Base-by-base conservation (phyloP, 2,113 vertebrate genomes). In the Mustela lutreola region DNA sequence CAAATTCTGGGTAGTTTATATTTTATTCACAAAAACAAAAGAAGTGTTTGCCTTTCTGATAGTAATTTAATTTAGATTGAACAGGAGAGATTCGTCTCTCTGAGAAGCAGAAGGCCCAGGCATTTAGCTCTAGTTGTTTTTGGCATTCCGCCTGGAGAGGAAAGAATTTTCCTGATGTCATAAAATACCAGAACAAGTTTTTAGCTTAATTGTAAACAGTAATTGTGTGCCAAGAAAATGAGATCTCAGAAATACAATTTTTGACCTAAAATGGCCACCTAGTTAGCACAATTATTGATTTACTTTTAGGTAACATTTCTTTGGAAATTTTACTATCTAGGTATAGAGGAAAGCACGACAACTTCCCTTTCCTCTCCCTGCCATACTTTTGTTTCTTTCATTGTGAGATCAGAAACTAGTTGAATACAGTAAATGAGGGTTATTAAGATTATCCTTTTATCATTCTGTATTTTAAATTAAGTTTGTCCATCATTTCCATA, bases 81-180 rank as follows among this genome's bases (percentile, higher is more conserved):
- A 96, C 67, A 90, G 83, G 93, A 83, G 89, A 62, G 80, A 89
- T 15, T 67, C 81, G 6, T 93, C 87, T 87, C 75, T 88, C 79
- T 96, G 78, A 94, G 97, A 94, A 98, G 98, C 97, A 76, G 93
- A 98, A 98, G 96, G 97, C 97, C 91, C 97, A 98, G 98, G 98
- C 99, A 97, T 98, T 98, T 98, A 97, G 97, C 95, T 91, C 39
- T 98, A 95, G 99, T 97, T 98, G 98, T 98, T 97, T 96, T 98
- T 99, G 98, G 99, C 98, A 96, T 97, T 86, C 53, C 94, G 98
- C 98, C 99, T 98, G 60, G 98, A 97, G 98, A 97, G 98, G 98
- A 99, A 98, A 98, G 98, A 99, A 99, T 99, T 98, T 99, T 98
- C 98, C 98, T 99, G 99, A 99, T 99, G 99, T 99, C 98, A 99